Conservation (phyloP, 2,113 vertebrate species). For the Tamias sibiricus region DNA sequence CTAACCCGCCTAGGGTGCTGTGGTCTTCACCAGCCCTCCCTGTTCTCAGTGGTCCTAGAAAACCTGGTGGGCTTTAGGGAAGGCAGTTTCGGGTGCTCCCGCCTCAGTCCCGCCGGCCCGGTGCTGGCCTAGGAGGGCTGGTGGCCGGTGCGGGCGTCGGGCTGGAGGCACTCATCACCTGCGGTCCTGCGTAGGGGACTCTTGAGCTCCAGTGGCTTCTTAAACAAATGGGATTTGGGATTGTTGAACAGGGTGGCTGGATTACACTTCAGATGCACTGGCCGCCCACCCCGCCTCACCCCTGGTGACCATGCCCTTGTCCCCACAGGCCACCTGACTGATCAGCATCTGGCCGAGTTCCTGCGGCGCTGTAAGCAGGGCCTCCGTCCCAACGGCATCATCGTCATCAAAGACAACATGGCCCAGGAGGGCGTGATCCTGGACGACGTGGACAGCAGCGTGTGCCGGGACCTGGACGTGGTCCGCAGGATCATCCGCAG, state of each 20-base stretch:
- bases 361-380: constrained; percentile 91
- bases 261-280: too few relatives aligned
- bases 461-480: constrained; percentile 93
- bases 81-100: neutral
- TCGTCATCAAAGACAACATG: constrained; percentile 98
- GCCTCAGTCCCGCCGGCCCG: rapidly evolving
- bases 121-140: neutral
- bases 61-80: too few relatives aligned
- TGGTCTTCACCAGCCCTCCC: too few relatives aligned
- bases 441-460: constrained; percentile 98
- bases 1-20: rapidly evolving
- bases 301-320: rapidly evolving
- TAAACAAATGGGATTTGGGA: neutral
- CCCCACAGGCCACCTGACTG: constrained; percentile 93
- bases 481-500: constrained; percentile 88
- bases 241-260: neutral
- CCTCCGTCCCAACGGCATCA: constrained; percentile 92
- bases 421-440: constrained; percentile 95
- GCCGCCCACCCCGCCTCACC: rapidly evolving
- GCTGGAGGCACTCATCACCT: rapidly evolving
- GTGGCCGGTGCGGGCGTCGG: rapidly evolving
- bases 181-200: neutral
- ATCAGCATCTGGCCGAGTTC: constrained; percentile 94
- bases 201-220: neutral
- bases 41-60: too few relatives aligned